phyloP scores from a whole-genome alignment of 2,888 invertebrate species.

The Drosophila algonquin region DNA sequence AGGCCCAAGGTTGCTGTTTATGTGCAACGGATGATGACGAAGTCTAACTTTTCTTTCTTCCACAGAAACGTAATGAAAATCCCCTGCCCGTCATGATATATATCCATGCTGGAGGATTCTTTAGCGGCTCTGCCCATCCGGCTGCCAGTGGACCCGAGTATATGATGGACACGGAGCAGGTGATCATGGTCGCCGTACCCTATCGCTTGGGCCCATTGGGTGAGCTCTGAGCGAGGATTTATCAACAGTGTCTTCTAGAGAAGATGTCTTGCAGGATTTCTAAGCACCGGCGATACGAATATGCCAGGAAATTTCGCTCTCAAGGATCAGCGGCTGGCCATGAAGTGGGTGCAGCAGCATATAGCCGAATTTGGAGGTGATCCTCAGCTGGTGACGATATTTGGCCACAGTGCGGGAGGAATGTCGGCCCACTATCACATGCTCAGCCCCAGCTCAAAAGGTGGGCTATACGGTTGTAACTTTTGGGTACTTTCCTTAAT shows the following conservation, averaged over 20 bases:
- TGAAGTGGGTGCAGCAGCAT: slow-evolving; percentile 84
- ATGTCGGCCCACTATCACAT: slow-evolving; percentile 82
- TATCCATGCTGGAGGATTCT: slow-evolving; percentile 85
- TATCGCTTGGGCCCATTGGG: slow-evolving; percentile 83
- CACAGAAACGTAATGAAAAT: not conserved
- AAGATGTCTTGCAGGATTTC: slow-evolving; percentile 76
- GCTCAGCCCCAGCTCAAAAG: too few relatives aligned
- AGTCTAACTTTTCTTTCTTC: too few relatives aligned
- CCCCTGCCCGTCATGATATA: slow-evolving; percentile 85
- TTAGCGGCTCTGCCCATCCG: slow-evolving; percentile 84
- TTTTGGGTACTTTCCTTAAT: not conserved
- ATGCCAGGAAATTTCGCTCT: slow-evolving; percentile 84
- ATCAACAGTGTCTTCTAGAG: not conserved
- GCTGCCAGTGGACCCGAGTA: slow-evolving; percentile 84
- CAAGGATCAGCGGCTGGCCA: slow-evolving; percentile 84
- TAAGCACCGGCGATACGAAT: slow-evolving; percentile 83
- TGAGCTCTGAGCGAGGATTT: slow-evolving; percentile 16
- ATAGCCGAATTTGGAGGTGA: slow-evolving; percentile 84
- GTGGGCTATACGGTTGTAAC: too few relatives aligned
- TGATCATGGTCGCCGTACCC: slow-evolving; percentile 84
- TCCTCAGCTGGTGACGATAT: slow-evolving; percentile 82
- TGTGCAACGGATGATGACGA: not conserved
- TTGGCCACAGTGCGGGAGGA: slow-evolving; percentile 84
- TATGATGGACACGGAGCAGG: too few relatives aligned
- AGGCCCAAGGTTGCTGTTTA: slow-evolving; percentile 77